A percentile compares a stretch with the other conserved stretches of the same genome.
Evolutionary conservation across 2,888 invertebrate species (phyloP).

Genomic region (Calameuta idolon): DNA sequence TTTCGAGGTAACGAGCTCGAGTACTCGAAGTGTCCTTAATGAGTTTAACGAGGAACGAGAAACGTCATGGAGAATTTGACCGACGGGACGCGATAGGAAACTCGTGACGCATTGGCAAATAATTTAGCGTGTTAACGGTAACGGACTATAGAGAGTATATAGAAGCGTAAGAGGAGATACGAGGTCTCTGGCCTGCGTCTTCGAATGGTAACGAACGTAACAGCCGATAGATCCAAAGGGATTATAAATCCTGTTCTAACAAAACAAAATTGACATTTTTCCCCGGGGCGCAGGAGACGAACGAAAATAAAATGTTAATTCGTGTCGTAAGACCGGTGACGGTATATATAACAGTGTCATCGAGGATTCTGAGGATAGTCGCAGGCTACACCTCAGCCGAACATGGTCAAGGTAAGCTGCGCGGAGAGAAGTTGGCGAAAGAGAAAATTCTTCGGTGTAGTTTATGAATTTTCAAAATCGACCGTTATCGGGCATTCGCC

Average conservation of each 20-base stretch:
- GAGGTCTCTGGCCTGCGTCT: conserved; percentile 15
- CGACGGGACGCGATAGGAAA: neutral
- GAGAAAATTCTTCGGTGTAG: neutral
- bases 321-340: conserved; percentile 48
- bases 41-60: neutral
- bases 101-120: neutral
- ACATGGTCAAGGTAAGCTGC: conserved; percentile 56
- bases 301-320: conserved; percentile 51
- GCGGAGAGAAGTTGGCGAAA: neutral
- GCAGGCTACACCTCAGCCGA: conserved; percentile 41
- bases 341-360: conserved; percentile 52
- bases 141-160: neutral
- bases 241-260: conserved; percentile 36
- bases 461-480: neutral
- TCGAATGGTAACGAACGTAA: neutral
- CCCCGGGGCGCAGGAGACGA: conserved; percentile 32
- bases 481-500: neutral
- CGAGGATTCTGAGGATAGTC: conserved; percentile 48
- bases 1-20: neutral
- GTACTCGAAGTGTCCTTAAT: neutral
- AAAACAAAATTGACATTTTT: conserved; percentile 31
- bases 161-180: neutral
- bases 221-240: neutral
- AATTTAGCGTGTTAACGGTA: neutral
- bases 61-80: neutral